Conservation (phyloP, 2,113 vertebrate genomes). For the Ceuthmochares aereus region DNA sequence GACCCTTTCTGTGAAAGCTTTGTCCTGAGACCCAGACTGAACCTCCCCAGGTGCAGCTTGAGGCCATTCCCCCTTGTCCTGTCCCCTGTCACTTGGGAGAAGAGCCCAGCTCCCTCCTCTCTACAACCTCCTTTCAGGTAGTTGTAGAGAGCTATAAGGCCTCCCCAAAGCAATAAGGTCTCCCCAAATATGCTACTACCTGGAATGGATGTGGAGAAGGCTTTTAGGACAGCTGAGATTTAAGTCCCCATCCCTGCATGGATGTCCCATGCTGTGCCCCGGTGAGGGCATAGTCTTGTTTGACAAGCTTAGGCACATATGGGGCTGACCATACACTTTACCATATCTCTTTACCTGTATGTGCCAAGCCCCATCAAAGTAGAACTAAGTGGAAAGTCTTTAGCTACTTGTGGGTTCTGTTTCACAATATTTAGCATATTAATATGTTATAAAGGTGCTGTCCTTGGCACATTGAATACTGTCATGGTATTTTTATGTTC, state of each 20-base stretch:
- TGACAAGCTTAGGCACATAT: fast-evolving
- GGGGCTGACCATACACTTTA: fast-evolving
- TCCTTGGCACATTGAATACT: background rate
- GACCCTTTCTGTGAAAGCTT: too few relatives aligned
- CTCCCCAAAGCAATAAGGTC: too few relatives aligned
- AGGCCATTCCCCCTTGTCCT: too few relatives aligned
- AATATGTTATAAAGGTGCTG: background rate
- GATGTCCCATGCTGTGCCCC: background rate
- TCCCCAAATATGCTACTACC: background rate
- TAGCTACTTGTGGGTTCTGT: background rate
- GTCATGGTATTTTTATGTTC: background rate
- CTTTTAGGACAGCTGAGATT: background rate
- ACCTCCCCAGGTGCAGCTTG: too few relatives aligned
- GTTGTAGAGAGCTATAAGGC: too few relatives aligned
- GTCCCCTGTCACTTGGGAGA: too few relatives aligned
- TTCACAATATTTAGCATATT: background rate
- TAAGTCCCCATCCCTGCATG: background rate
- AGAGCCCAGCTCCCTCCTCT: too few relatives aligned
- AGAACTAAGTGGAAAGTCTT: background rate
- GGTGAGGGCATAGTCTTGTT: background rate
- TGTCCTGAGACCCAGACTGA: too few relatives aligned
- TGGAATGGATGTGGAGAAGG: background rate
- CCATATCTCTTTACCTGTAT: background rate
- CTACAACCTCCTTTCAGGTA: too few relatives aligned
- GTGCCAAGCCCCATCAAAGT: background rate